Percentiles rank a stretch among this genome's conserved stretches.
Conservation (phyloP, 2,113 vertebrate genomes). For the Malurus melanocephalus region DNA sequence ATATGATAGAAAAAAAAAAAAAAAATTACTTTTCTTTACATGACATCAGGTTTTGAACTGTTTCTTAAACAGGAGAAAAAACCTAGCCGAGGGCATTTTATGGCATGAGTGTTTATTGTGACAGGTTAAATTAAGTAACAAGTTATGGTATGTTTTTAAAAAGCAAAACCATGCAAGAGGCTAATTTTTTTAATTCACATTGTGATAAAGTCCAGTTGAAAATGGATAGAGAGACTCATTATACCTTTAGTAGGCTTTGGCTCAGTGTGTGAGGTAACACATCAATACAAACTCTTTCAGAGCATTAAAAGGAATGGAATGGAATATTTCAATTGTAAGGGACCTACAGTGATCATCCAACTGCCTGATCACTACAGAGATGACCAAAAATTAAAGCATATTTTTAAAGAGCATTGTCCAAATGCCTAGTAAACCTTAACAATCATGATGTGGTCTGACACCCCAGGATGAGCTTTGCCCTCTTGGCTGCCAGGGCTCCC, state of each 20-base stretch:
- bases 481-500: neutral
- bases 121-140: neutral
- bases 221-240: neutral
- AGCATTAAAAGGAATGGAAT: neutral
- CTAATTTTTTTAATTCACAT: neutral
- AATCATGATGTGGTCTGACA: neutral
- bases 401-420: neutral
- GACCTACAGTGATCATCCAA: rapidly evolving
- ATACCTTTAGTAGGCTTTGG: neutral
- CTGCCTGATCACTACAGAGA: neutral
- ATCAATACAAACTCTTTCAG: neutral
- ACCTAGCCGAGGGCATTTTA: rapidly evolving
- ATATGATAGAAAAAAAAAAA: neutral
- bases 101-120: neutral
- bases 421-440: neutral
- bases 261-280: neutral
- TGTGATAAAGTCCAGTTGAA: neutral
- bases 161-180: neutral
- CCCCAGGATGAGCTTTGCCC: neutral
- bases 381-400: neutral
- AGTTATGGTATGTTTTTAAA: neutral
- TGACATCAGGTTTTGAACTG: neutral
- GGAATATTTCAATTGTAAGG: neutral
- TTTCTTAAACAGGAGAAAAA: neutral
- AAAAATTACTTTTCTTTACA: neutral